These are phyloP conservation scores for Lonchura striata DNA, from an alignment of 2,113 vertebrate species.

Conservation along the genomic window DNA sequence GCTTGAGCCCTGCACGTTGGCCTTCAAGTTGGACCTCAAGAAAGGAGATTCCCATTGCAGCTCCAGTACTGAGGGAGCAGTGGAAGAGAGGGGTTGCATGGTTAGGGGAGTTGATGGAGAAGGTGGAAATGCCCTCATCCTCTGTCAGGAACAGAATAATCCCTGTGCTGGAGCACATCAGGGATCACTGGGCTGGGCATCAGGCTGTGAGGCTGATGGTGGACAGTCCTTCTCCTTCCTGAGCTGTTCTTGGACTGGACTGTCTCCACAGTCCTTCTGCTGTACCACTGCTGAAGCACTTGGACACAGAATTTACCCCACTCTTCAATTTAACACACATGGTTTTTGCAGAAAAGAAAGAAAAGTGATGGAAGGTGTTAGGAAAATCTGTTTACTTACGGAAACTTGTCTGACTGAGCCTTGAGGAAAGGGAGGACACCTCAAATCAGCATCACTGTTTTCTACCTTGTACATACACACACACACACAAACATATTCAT, in stretches of 20 bases:
- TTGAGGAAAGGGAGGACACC: background rate
- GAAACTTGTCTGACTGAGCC: background rate
- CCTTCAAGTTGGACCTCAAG: background rate
- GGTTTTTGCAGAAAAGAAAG: background rate
- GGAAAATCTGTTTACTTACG: background rate
- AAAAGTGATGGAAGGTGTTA: background rate
- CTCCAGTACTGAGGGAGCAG: background rate
- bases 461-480: background rate
- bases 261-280: background rate
- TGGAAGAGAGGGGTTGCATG: background rate
- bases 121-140: background rate
- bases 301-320: background rate
- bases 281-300: background rate
- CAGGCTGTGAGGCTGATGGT: background rate
- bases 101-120: background rate
- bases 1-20: accelerated
- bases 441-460: accelerated
- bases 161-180: background rate
- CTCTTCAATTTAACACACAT: background rate
- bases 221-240: background rate
- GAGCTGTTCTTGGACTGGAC: too few species aligned
- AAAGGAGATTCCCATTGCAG: background rate
- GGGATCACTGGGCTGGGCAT: background rate
- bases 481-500: accelerated
- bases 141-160: background rate